A percentile compares a stretch with the other conserved stretches of the same genome.
phyloP scores from a whole-genome alignment of 37 sponge, comb jelly and placozoan species.

The Chondrosia reniformis region DNA sequence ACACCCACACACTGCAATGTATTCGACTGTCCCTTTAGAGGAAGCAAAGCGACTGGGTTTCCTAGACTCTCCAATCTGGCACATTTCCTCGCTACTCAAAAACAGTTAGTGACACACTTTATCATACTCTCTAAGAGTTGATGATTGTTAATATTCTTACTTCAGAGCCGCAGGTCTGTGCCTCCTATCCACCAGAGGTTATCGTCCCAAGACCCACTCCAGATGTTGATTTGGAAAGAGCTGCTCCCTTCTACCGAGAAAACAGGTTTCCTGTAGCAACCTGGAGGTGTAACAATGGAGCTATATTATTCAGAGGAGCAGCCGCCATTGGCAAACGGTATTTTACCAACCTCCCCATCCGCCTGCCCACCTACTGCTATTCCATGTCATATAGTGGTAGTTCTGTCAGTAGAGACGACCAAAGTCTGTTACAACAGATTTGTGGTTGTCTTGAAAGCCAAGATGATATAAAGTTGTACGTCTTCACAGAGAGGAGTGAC shows the following conservation, averaged over 20 bases:
- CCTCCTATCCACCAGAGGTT: conserved; percentile 62
- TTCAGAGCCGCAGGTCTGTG: conserved; percentile 60
- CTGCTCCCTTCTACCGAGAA: conserved; percentile 58
- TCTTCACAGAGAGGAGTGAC: conserved; percentile 67
- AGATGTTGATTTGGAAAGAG: conserved; percentile 60
- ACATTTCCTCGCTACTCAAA: conserved; percentile 11
- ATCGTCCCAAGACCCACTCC: conserved; percentile 63
- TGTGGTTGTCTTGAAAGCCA: conserved; percentile 32
- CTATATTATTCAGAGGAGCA: conserved; percentile 73
- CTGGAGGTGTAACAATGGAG: conserved; percentile 63
- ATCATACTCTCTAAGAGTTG: not conserved
- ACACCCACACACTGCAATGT: too few relatives aligned
- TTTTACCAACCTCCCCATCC: too few relatives aligned
- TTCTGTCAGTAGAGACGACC: conserved; percentile 25
- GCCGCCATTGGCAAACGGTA: conserved; percentile 53
- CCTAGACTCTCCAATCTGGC: conserved; percentile 29
- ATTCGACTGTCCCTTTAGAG: too few relatives aligned
- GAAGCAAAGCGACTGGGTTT: conserved; percentile 40
- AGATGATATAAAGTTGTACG: conserved; percentile 30
- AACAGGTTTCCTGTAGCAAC: conserved; percentile 74
- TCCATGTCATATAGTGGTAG: not conserved
- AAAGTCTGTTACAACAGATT: conserved; percentile 59
- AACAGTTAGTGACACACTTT: not conserved
- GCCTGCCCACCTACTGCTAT: not conserved
- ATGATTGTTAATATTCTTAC: not conserved